These are phyloP conservation scores for Acrobasis consociella DNA, from an alignment of 2,888 invertebrate genomes.

Conservation along the genomic window DNA sequence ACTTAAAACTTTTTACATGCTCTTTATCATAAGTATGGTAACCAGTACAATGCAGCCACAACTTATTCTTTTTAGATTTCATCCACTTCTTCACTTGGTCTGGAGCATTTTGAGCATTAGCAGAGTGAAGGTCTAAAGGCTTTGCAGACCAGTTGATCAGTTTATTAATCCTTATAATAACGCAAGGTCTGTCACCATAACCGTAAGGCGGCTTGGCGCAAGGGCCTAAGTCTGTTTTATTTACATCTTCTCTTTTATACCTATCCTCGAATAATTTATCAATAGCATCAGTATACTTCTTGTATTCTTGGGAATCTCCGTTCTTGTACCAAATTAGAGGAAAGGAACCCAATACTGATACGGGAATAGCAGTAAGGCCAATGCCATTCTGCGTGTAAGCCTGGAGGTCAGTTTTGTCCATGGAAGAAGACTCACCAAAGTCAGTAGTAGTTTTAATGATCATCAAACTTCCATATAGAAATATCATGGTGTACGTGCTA, in stretches of 20 bases:
- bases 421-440: conserved; percentile 33
- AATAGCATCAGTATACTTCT: conserved; percentile 60
- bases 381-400: conserved; percentile 54
- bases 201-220: conserved; percentile 65
- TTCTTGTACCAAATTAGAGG: conserved; percentile 66
- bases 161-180: conserved; percentile 67
- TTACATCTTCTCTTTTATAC: conserved; percentile 40
- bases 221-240: conserved; percentile 52
- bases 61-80: conserved; percentile 44
- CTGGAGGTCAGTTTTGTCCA: conserved; percentile 41
- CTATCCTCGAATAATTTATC: conserved; percentile 50
- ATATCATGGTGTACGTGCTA: conserved; percentile 53
- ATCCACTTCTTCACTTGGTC: conserved; percentile 55
- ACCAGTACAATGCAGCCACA: conserved; percentile 66
- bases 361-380: conserved; percentile 64
- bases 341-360: conserved; percentile 43
- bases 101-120: conserved; percentile 45
- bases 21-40: conserved; percentile 64
- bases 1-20: conserved; percentile 62
- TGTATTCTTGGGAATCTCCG: conserved; percentile 46
- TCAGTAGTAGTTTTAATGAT: conserved; percentile 44
- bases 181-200: conserved; percentile 64
- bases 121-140: conserved; percentile 49
- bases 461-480: conserved; percentile 51
- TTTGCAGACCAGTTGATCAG: conserved; percentile 60